Evolutionary conservation across 2,113 vertebrate species (phyloP), one percentile per base, ranked within the genome.

Genomic region (Carlito syrichta): DNA sequence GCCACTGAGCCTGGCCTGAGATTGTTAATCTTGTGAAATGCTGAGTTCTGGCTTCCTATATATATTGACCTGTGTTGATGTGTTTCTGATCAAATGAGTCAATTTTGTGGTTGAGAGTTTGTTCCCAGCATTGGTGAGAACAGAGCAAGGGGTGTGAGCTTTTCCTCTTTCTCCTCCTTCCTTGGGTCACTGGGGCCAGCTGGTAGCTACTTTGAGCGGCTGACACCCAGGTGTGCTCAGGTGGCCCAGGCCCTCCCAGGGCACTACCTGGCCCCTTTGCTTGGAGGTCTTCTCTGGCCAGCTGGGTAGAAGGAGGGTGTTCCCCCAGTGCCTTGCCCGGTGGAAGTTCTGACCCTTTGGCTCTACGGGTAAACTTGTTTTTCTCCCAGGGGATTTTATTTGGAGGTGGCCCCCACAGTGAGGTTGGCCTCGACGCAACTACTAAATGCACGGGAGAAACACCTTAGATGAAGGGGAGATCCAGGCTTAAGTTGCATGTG

Each of bases 1-100:
- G n/a, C n/a, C n/a, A n/a, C n/a, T n/a, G n/a, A n/a, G n/a, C n/a
- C n/a, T n/a, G n/a, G n/a, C 66, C 81, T 19, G 81, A 85, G 92
- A 50, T 22, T 23, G 63, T 58, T 95, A 25, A 74, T 95, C 60
- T 91, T 74, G 14, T 0, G 60, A 81, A 78, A 85, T 7, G 35
- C 50, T 54, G 73, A 56, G 48, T 66, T 54, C 77, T 74, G 71
- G 54, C 90, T 90, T 93, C 87, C 43, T 23, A 4, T 63, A 81
- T 1, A 0, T 2, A 4, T 54, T 60, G 48, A 71, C 92, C 83
- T 97, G 94, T 87, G 11, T 20, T 35, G 93, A 86, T 73, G 22
- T 3, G 87, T 83, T 93, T 84, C 93, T 92, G 77, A 89, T 94
- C 38, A 35, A 35, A 45, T 79, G 92, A 66, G 56, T 74, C 52